These are phyloP conservation scores for Microtus montanus DNA, from an alignment of 2,113 vertebrate species.

Conservation along the genomic window DNA sequence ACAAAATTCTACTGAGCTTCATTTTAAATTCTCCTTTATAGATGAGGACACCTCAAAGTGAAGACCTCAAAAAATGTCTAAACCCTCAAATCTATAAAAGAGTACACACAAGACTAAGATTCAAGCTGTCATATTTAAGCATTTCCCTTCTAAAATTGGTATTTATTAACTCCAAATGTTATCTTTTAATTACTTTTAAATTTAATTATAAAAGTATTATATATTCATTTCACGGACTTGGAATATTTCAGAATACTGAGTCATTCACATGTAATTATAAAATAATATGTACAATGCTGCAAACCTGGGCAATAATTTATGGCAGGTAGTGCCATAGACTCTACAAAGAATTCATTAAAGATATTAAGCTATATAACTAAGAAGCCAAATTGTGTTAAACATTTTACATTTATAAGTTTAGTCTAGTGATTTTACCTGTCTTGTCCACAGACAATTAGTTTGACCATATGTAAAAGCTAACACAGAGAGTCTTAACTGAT, in stretches of 20 bases:
- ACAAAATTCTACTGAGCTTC: neutral
- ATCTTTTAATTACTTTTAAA: neutral
- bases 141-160: neutral
- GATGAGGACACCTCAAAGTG: neutral
- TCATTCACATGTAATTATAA: neutral
- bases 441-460: neutral
- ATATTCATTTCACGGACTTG: neutral
- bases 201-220: neutral
- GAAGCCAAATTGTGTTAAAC: neutral
- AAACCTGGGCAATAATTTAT: too few species aligned
- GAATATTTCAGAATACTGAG: neutral
- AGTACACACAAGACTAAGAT: neutral
- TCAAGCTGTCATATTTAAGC: neutral
- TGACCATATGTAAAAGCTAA: too few species aligned
- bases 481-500: neutral
- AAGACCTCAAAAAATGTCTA: neutral
- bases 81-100: neutral
- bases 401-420: neutral
- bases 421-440: neutral
- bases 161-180: neutral
- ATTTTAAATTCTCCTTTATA: neutral
- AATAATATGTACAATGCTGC: neutral
- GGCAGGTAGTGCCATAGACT: neutral
- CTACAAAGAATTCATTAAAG: neutral
- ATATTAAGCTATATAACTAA: neutral